Evolutionary conservation across 2,797 vertebrate species (phyloP).

Genomic region (Oreochromis mossambicus): DNA sequence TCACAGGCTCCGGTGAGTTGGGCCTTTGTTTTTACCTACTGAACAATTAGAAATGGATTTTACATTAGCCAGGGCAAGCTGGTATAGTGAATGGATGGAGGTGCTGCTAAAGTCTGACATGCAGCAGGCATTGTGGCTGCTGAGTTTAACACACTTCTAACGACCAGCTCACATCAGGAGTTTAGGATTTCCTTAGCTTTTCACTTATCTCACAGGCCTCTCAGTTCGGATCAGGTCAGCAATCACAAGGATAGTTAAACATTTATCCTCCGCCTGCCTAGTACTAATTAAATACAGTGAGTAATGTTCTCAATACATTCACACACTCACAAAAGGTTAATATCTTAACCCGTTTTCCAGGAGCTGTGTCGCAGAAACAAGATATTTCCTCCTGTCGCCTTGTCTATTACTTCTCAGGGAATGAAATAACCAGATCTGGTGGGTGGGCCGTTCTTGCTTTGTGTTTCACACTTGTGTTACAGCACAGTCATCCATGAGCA

Average conservation of each 20-base stretch:
- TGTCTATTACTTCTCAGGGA: neutral
- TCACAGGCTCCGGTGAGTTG: neutral
- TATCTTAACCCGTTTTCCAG: neutral
- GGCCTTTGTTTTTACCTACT: conserved; percentile 47
- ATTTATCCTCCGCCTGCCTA: neutral
- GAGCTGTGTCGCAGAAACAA: neutral
- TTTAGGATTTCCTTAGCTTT: conserved; percentile 28
- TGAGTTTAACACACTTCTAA: conserved; percentile 45
- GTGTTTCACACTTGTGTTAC: neutral
- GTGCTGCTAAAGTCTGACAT: conserved; percentile 55
- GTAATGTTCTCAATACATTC: neutral
- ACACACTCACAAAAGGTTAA: neutral
- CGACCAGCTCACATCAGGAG: conserved; percentile 41
- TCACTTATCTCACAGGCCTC: neutral
- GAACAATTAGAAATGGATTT: conserved; percentile 64
- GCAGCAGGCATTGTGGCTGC: conserved; percentile 40
- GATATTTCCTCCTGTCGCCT: neutral
- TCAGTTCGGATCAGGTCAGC: neutral
- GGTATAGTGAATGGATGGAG: neutral
- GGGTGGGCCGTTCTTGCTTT: neutral
- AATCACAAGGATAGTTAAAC: neutral
- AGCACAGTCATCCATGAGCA: conserved; percentile 15
- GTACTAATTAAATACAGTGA: neutral
- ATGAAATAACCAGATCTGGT: neutral
- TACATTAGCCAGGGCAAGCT: conserved; percentile 28